Base-by-base conservation (phyloP, 2,888 invertebrate species). In the Mythimna pallens region DNA sequence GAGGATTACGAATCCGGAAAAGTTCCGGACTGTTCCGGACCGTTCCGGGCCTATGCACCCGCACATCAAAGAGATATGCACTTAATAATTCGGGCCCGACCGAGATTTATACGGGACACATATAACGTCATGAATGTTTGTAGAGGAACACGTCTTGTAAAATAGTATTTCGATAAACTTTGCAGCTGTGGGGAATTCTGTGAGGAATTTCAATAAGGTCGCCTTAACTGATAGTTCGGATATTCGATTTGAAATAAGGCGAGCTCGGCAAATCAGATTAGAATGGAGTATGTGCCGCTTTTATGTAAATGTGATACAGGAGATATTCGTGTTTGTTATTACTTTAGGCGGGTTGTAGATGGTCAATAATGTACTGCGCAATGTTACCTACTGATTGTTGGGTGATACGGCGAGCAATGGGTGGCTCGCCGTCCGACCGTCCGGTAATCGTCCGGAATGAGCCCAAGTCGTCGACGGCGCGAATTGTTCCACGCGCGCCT, bases 151-250 rank as follows among this genome's bases (percentile, higher is more conserved):
- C 61, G 63, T 64, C 57, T 73, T 57, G 57, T 82, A 75, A 83
- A 78, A 78, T 71, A 75, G 75, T 76, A 62, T 72, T n/a, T 70
- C 68, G 64, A 80, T 76, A 76, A 79, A 85, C 64, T 80, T 80
- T 65, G 64, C 59, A 63, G 55, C 62, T 54, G 70, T 64, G 50
- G 50, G 20, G 25, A 78, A 70, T 66, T 71, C 54, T 17, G 72
- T 58, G 17, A 73, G 83, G 76, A 83, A 83, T 83, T 85, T 76
- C 85, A 80, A 83, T 85, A 82, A 74, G 80, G 72, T 62, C 50
- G 79, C 22, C 71, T 67, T 73, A 71, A 75, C 74, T 71, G 75
- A 80, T 81, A 86, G 86, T 78, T 78, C 52, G 67, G 71, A 73
- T 78, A 72, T 67, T 72, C 62, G 62, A 70, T 77, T 72, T 62